Evolutionary conservation across 2,888 invertebrate species (phyloP), one percentile per base, ranked within the genome.

Genomic region (Phyto melanocephala): DNA sequence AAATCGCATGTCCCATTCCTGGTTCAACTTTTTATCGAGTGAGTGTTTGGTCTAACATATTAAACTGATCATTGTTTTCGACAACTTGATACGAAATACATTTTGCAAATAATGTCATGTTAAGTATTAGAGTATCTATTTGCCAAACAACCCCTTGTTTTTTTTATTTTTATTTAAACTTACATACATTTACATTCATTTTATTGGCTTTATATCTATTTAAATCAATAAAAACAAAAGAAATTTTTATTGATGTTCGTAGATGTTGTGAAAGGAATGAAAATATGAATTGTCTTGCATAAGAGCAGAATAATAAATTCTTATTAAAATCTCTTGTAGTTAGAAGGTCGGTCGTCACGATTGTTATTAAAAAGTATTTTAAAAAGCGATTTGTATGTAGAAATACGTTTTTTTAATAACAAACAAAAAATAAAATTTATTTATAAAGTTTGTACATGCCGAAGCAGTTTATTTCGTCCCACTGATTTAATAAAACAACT

Each of bases 1-100:
- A n/a, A n/a, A n/a, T n/a, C n/a, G n/a, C n/a, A n/a, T n/a, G n/a
- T n/a, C n/a, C n/a, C n/a, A n/a, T 71, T 22, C n/a, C n/a, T 37
- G 52, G 42, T 68, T 52, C n/a, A n/a, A n/a, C n/a, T 52, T 68
- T 56, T 75, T 58, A 70, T 35, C 50, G 54, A 71, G 22, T 62
- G 40, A 81, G 81, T 81, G 68, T 70, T 74, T 63, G 65, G 74
- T 78, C 63, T 89, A 89, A 89, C 87, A 89, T 89, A 90, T 90
- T 90, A 89, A 90, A 89, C 87, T 87, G 88, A 89, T 89, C 88
- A 90, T 90, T 89, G 89, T 88, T 87, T 86, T 87, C 86, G 90
- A 90, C 89, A 87, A 86, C 83, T 87, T 85, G 85, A 84, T 86
- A 56, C 67, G 80, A 84, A 86, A 83, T 85, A 71, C 67, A 84